A percentile compares a stretch with the other conserved stretches of the same genome.
phyloP scores from a whole-genome alignment of 2,113 vertebrate species.

The Nycticebus coucang region DNA sequence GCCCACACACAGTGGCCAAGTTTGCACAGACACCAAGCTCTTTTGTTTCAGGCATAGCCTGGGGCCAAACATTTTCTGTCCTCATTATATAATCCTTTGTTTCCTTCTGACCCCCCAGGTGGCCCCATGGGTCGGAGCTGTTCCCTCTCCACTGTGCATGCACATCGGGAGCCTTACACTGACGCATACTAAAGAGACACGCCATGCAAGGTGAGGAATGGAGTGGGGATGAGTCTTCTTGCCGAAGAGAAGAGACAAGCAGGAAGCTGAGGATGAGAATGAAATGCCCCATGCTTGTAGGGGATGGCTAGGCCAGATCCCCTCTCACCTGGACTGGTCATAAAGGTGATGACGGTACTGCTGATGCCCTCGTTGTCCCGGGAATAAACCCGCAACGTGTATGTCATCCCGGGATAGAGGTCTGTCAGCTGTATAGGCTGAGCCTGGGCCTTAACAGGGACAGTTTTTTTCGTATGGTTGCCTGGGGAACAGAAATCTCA shows the following conservation, averaged over 20 bases:
- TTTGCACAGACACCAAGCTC: neutral
- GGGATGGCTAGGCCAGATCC: constrained; percentile 72
- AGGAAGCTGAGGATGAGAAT: constrained; percentile 64
- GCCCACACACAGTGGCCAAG: rapidly evolving
- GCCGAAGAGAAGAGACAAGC: constrained; percentile 55
- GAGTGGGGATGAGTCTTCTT: constrained; percentile 40
- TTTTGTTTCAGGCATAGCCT: neutral
- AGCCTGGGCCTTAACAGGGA: constrained; percentile 90
- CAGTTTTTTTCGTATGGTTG: constrained; percentile 91
- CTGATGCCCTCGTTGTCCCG: constrained; percentile 91
- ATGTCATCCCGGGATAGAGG: constrained; percentile 94
- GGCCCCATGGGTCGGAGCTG: neutral
- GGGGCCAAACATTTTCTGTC: neutral
- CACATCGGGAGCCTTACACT: neutral
- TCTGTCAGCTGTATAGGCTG: constrained; percentile 92
- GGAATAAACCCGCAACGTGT: constrained; percentile 96
- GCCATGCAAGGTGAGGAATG: constrained; percentile 71
- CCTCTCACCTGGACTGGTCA: constrained; percentile 99
- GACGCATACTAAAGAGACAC: neutral
- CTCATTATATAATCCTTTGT: constrained; percentile 11
- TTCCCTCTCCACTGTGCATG: neutral
- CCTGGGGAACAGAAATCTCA: constrained; percentile 91
- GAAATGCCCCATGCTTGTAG: constrained; percentile 70
- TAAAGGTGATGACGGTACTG: constrained; percentile 93
- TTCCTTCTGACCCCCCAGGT: neutral